phyloP scores from a whole-genome alignment of 2,113 vertebrate genomes.

The Phylloscopus whistleri region DNA sequence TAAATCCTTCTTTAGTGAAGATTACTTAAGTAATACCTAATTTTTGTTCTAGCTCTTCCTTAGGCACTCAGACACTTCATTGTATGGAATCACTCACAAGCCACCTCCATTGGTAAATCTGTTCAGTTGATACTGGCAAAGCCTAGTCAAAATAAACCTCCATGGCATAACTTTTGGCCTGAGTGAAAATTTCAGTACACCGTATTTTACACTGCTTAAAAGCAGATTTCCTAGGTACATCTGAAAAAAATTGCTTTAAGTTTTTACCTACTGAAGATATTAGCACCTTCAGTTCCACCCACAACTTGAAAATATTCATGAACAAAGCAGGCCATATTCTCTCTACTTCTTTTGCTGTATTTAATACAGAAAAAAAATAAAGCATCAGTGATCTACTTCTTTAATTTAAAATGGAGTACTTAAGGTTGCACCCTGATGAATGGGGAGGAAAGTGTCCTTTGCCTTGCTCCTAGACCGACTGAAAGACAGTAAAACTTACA shows the following conservation, averaged over 20 bases:
- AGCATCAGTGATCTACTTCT: not conserved
- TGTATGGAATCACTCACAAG: not conserved
- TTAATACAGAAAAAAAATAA: not conserved
- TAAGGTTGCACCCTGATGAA: not conserved
- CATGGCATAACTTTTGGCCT: not conserved
- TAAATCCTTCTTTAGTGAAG: not conserved
- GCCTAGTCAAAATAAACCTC: not conserved
- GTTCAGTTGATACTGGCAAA: not conserved
- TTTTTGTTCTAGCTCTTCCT: not conserved
- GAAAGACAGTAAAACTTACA: not conserved
- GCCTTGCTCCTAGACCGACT: not conserved
- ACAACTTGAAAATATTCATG: not conserved
- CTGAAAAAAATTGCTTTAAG: not conserved
- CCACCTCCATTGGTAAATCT: not conserved
- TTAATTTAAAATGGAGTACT: not conserved
- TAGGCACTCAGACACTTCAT: not conserved
- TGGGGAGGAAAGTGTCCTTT: not conserved
- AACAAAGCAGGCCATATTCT: not conserved
- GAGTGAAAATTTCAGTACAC: not conserved
- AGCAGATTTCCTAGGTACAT: not conserved
- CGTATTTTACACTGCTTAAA: not conserved
- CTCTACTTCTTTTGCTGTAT: not conserved
- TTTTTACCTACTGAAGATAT: not conserved
- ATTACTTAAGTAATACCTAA: not conserved
- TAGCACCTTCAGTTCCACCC: not conserved